Evolutionary conservation across 2,888 invertebrate species (phyloP), one percentile per base, ranked within the genome.

Genomic region (Leucoptera coffeella): DNA sequence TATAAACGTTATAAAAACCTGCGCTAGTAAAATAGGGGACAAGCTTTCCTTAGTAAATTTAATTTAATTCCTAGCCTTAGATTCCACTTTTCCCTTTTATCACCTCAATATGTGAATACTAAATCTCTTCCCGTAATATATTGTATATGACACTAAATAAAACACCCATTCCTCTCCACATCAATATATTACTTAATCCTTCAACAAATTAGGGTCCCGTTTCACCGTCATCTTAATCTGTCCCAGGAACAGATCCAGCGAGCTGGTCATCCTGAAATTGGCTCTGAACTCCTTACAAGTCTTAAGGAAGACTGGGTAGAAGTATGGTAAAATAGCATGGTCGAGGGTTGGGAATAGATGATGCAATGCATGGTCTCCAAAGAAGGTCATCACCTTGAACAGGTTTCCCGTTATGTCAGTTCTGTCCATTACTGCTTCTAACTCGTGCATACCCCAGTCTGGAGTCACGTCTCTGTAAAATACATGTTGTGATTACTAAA

Each of bases 331-430:
- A 13, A 80, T 57, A 0, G 75, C 77, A 41, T 89, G 88, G 46
- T 89, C 89, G 4, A 89, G 41, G 0, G 85, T 83, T 0, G 89
- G 88, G 38, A 89, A 81, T 12, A 89, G 55, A 52, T 89, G 89
- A 46, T 90, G 89, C 4, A 89, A 58, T 0, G 75, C 64, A 42
- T 90, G 89, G 30, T 85, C 79, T 1, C 89, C 89, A 38, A 85
- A 89, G 41, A 79, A 76, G 0, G 82, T 81, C 38, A 87, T 50
- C 4, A 78, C 76, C 29, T 78, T 53, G 42, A 85, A 81, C 15
- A 75, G 60, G 8, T 72, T 78, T 4, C 74, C 73, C 25, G 78
- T 79, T 15, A 85, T 65, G 30, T 84, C 80, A 3, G 62, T 62
- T 17, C 87, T 74, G 43, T 86, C 88, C 41, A 82, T 76, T 0